These are phyloP conservation scores for Menidia beryllina DNA, from an alignment of 2,113 vertebrate genomes.

Conservation along the genomic window DNA sequence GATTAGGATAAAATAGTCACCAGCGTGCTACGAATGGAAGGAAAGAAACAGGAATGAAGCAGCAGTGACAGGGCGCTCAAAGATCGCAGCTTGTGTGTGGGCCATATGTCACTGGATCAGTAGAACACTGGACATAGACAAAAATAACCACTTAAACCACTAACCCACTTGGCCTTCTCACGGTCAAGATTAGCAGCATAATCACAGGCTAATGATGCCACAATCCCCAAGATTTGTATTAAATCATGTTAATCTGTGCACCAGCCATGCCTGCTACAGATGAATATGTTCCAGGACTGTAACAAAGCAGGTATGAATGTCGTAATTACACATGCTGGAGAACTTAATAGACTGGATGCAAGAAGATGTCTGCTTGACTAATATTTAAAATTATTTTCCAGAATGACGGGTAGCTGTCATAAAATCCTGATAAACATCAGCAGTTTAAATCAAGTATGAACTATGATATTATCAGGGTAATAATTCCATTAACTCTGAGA, in stretches of 20 bases:
- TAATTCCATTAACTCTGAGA: conserved; percentile 18
- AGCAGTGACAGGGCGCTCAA: conserved; percentile 21
- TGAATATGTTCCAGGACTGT: conserved; percentile 5
- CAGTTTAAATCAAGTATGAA: not conserved
- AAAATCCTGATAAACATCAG: conserved; percentile 49
- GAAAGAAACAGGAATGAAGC: conserved; percentile 7
- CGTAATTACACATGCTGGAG: conserved; percentile 5
- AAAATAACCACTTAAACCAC: conserved; percentile 61
- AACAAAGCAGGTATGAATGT: not conserved
- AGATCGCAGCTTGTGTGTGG: conserved; percentile 20
- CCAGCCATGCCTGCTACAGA: conserved; percentile 11
- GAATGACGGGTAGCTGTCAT: conserved; percentile 30
- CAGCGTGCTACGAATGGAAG: not conserved
- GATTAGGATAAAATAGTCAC: conserved; percentile 9
- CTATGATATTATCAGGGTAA: conserved; percentile 19
- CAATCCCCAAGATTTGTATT: conserved; percentile 65
- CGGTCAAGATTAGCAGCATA: conserved; percentile 63
- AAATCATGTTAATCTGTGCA: conserved; percentile 62
- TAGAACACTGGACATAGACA: conserved; percentile 40
- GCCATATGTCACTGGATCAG: conserved; percentile 69
- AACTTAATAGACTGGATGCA: conserved; percentile 21
- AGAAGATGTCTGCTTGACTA: conserved; percentile 24
- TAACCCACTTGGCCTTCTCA: conserved; percentile 61
- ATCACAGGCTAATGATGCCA: conserved; percentile 67
- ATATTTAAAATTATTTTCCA: conserved; percentile 23